Evolutionary conservation across 1,140 invertebrate species (phyloP).

Genomic region (Trichonephila inaurata): DNA sequence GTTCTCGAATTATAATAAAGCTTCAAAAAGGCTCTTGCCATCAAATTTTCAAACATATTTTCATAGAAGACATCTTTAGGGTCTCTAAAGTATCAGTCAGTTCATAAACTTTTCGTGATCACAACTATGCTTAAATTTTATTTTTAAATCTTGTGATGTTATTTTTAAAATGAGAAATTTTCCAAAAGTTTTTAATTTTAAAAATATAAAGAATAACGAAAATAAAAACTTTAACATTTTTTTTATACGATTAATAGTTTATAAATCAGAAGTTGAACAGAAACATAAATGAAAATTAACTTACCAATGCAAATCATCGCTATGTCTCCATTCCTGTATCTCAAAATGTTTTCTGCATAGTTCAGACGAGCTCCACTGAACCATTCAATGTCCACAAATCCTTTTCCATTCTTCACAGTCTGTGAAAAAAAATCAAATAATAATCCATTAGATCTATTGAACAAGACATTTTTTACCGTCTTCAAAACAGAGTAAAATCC

Average conservation of each 20-base stretch:
- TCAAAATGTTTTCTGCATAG: constrained; percentile 79
- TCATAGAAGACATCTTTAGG: no score
- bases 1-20: no score
- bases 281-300: neutral
- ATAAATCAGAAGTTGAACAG: neutral
- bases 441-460: neutral
- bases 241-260: no score
- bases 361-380: constrained; percentile 79
- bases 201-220: neutral
- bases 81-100: no score
- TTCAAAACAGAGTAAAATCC: neutral
- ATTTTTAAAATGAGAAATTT: no score
- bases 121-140: no score
- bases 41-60: no score
- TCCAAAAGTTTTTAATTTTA: no score
- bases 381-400: constrained; percentile 78
- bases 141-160: no score
- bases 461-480: neutral
- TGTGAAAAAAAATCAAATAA: neutral
- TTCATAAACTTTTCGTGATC: no score
- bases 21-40: no score
- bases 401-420: constrained; percentile 67
- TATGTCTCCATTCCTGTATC: constrained; percentile 73
- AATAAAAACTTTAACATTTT: neutral
- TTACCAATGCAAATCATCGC: constrained; percentile 65